Evolutionary conservation across 2,797 vertebrate genomes (phyloP).

Genomic region (Chiropotes sagulatus): DNA sequence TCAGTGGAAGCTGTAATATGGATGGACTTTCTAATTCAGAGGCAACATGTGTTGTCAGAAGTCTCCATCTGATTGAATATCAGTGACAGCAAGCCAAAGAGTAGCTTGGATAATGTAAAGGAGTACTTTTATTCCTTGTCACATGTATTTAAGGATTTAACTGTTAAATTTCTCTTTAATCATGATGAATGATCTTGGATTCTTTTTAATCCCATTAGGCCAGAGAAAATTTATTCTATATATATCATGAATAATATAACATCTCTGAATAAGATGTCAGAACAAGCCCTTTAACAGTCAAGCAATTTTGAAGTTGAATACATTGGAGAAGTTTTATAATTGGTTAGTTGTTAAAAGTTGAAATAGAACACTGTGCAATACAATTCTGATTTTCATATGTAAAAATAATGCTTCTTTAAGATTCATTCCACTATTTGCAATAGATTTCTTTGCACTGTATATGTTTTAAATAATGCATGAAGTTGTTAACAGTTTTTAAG

Average conservation of each 20-base stretch:
- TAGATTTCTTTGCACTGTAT: background rate
- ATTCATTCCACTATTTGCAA: background rate
- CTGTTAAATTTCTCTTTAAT: slow-evolving; percentile 49
- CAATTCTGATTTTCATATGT: background rate
- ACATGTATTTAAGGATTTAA: slow-evolving; percentile 46
- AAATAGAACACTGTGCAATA: background rate
- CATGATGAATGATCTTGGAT: background rate
- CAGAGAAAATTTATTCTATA: slow-evolving; percentile 39
- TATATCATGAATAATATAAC: background rate
- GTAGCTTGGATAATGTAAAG: background rate
- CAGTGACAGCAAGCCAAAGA: background rate
- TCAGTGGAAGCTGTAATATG: background rate
- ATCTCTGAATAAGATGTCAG: slow-evolving; percentile 49
- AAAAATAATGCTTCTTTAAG: slow-evolving; percentile 26
- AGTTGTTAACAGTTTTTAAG: background rate
- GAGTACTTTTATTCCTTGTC: background rate
- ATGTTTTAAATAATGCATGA: background rate
- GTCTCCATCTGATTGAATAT: background rate
- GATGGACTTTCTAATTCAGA: slow-evolving; percentile 25
- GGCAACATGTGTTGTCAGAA: background rate
- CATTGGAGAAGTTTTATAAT: slow-evolving; percentile 14
- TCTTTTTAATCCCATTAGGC: slow-evolving; percentile 14
- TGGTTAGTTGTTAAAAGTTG: slow-evolving; percentile 36
- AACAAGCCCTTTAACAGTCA: background rate
- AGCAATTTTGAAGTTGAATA: background rate